Evolutionary conservation across 2,113 vertebrate species (phyloP).

Genomic region (Hippocampus guttulatus): DNA sequence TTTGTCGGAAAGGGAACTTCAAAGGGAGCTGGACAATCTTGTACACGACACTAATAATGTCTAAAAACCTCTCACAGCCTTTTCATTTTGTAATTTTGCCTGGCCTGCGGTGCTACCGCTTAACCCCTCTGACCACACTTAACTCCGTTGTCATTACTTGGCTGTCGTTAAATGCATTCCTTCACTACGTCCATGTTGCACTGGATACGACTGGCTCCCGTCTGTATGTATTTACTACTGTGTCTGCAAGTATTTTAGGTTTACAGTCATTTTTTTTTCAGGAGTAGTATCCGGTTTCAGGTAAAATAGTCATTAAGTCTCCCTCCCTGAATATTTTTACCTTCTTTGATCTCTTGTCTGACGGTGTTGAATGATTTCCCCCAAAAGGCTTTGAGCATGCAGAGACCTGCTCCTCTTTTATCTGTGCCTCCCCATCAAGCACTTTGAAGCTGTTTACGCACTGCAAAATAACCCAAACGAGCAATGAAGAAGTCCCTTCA

Average conservation of each 20-base stretch:
- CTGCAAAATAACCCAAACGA: conserved; percentile 24
- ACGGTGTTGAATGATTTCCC: conserved; percentile 56
- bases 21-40: conserved; percentile 25
- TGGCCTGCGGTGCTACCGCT: conserved; percentile 45
- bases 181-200: conserved; percentile 14
- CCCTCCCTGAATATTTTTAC: conserved; percentile 23
- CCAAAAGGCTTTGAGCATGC: conserved; percentile 49
- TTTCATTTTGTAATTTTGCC: conserved; percentile 49
- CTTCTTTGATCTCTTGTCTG: conserved; percentile 61
- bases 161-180: conserved; percentile 19
- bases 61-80: conserved; percentile 29
- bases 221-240: conserved; percentile 8
- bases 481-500: conserved; percentile 2
- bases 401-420: conserved; percentile 53
- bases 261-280: conserved; percentile 8
- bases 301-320: conserved; percentile 59
- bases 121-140: conserved; percentile 52
- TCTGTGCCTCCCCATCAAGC: conserved; percentile 37
- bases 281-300: conserved; percentile 43
- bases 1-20: conserved; percentile 9
- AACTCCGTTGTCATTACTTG: conserved; percentile 36
- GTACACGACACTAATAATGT: conserved; percentile 31
- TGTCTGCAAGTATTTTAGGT: conserved; percentile 35
- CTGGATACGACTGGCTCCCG: conserved; percentile 24
- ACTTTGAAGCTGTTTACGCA: conserved; percentile 51